These are phyloP conservation scores for Mirounga angustirostris DNA, from an alignment of 2,113 vertebrate genomes.

Conservation along the genomic window DNA sequence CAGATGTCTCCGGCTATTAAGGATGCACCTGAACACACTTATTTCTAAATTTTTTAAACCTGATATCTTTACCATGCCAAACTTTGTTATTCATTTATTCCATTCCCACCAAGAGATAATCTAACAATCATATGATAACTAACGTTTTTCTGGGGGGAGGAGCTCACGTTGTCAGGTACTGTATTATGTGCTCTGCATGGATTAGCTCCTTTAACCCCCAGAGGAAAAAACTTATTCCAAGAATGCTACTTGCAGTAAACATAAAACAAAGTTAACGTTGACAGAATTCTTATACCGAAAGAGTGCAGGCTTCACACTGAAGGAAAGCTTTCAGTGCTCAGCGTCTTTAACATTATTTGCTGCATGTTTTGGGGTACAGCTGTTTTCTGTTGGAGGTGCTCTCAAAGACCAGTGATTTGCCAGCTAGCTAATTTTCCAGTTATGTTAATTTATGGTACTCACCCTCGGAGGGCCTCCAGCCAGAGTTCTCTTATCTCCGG, in stretches of 20 bases:
- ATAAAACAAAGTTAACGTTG: neutral
- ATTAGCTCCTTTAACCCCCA: neutral
- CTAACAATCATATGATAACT: neutral
- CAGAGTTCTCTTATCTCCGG: slow-evolving; percentile 91
- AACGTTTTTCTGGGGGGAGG: neutral
- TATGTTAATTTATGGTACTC: slow-evolving; percentile 75
- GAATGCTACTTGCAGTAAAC: neutral
- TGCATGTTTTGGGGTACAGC: fast-evolving
- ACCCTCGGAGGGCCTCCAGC: slow-evolving; percentile 91
- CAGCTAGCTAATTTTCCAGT: fast-evolving
- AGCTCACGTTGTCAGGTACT: neutral
- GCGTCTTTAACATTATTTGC: neutral
- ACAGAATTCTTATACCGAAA: neutral
- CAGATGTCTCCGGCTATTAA: neutral
- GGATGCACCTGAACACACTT: neutral
- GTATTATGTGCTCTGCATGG: neutral
- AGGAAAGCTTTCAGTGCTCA: neutral
- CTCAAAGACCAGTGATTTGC: neutral
- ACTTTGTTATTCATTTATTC: neutral
- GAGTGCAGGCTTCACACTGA: neutral
- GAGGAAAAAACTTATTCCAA: neutral
- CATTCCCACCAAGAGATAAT: neutral
- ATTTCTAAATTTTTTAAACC: neutral
- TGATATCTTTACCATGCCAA: neutral
- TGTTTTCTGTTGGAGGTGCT: neutral